phyloP scores from a whole-genome alignment of 2,888 invertebrate genomes.

The Dendrolimus pini region DNA sequence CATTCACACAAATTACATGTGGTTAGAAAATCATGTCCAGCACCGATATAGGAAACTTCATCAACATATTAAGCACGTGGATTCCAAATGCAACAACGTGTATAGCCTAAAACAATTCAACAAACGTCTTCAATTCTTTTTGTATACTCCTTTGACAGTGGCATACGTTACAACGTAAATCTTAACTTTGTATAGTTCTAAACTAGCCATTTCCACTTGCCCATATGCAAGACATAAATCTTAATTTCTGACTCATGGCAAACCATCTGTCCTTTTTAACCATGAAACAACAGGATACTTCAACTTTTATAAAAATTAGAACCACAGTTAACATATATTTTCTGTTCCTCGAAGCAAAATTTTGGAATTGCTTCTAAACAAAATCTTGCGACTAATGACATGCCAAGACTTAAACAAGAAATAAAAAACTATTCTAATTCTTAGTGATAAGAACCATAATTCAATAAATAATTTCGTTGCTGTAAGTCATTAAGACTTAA shows the following conservation, averaged over 20 bases:
- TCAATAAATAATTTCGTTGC: constrained; percentile 31
- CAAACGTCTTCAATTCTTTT: no score
- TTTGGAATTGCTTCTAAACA: constrained; percentile 34
- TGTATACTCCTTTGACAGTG: no score
- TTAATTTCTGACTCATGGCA: constrained; percentile 12
- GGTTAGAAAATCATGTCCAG: no score
- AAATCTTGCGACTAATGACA: constrained; percentile 30
- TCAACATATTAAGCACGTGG: no score
- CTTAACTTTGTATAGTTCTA: not conserved
- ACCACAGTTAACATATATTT: constrained; percentile 66
- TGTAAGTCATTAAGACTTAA: constrained; percentile 61
- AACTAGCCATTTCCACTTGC: constrained; percentile 1
- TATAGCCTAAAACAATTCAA: no score
- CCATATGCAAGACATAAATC: constrained; percentile 10
- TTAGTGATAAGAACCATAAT: constrained; percentile 28
- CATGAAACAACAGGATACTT: constrained; percentile 20
- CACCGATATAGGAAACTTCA: no score
- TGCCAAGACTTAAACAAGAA: constrained; percentile 18
- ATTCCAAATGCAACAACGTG: no score
- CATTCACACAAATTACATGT: no score
- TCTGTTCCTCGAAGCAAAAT: constrained; percentile 59
- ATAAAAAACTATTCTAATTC: constrained; percentile 29
- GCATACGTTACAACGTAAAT: no score
- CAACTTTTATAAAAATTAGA: constrained; percentile 53
- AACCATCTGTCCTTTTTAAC: constrained; percentile 22